A percentile compares a stretch with the other conserved stretches of the same genome.
These are phyloP conservation scores for Scelioninae gen. 2 DNA, from an alignment of 2,888 invertebrate genomes.

Conservation along the genomic window DNA sequence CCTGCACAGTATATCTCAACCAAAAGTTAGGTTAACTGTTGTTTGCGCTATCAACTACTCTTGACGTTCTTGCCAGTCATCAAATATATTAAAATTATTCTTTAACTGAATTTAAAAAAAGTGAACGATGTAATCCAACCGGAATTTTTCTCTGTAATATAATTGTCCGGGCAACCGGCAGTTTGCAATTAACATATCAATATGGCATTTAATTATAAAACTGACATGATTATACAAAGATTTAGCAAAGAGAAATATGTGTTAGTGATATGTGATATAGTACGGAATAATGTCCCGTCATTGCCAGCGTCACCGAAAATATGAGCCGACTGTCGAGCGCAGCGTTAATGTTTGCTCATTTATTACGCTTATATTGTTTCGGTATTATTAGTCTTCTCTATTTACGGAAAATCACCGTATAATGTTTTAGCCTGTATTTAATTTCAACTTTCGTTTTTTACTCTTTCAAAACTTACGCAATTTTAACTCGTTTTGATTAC, in stretches of 20 bases:
- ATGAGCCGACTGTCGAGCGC: constrained; percentile 73
- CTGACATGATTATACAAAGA: constrained; percentile 44
- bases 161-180: too few species aligned
- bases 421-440: constrained; percentile 66
- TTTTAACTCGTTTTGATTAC: too few species aligned
- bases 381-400: constrained; percentile 73
- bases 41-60: too few species aligned
- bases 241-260: constrained; percentile 45
- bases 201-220: constrained; percentile 12
- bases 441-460: constrained; percentile 60
- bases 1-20: too few species aligned
- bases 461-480: too few species aligned
- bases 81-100: too few species aligned
- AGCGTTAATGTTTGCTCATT: constrained; percentile 73
- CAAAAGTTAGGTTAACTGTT: too few species aligned
- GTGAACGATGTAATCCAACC: too few species aligned
- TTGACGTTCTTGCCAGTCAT: too few species aligned
- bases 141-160: too few species aligned
- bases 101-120: too few species aligned
- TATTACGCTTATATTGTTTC: constrained; percentile 75
- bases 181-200: too few species aligned
- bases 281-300: constrained; percentile 75
- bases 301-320: constrained; percentile 75
- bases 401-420: constrained; percentile 67
- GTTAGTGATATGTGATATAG: constrained; percentile 73